Base-by-base conservation (phyloP, 1,140 invertebrate species). In the Rhopalosiphum maidis region DNA sequence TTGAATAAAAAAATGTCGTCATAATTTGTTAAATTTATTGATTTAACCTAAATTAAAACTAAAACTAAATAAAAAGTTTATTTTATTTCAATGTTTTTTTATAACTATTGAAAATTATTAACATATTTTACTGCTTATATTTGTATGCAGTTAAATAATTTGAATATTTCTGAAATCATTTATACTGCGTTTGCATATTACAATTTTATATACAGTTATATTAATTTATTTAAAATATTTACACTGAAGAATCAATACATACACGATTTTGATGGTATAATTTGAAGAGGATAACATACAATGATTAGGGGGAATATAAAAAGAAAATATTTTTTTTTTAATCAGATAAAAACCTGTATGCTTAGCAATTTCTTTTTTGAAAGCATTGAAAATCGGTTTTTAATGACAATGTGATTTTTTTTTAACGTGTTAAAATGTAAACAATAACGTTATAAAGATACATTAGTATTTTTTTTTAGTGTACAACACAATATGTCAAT, bases 311-410 rank as follows among this genome's bases (percentile, higher is more conserved):
- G 21, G 83, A 43, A 43, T 25, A 43, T 41, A 85, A 41, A 18
- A 43, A 41, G 37, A 41, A 9, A 41, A 85, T 88, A 48, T 22
- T 51, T 35, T 41, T 55, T 89, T 55, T 89, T 41, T 15, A 15
- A 55, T 55, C n/a, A 54, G 46, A 89, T 54, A 89, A 35, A 89
- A 89, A 89, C 15, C 87, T 54, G 46, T 54, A 54, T 54, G 23
- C 51, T 89, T 54, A 54, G 21, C 48, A 54, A 48, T 88, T 88
- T 88, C 22, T 25, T 87, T 5, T 87, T n/a, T 46, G 8, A 86
- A 83, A 85, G 23, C 22, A 85, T 41, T 85, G 9, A 37, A 83
- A 37, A 83, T 83, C 21, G 18, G 8, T 51, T 48, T 87, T 88
- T 88, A 48, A 48, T 88, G 30, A 46, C 21, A 8, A 46, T 48